These are phyloP conservation scores for Sebastolobus alascanus DNA, from an alignment of 2,797 vertebrate species.

Conservation along the genomic window DNA sequence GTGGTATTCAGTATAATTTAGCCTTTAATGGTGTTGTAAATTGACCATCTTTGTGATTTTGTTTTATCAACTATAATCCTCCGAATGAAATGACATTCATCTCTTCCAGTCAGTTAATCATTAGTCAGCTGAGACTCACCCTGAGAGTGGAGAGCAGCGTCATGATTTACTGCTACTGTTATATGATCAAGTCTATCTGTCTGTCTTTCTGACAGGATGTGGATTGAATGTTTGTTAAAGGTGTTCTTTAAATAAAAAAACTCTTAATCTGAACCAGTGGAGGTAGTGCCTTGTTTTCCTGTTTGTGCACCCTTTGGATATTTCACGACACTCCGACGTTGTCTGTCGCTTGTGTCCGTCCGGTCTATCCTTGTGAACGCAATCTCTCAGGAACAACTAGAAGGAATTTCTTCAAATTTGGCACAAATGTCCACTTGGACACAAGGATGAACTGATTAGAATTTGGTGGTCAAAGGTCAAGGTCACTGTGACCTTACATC, in stretches of 20 bases:
- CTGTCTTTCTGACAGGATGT: not conserved
- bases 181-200: not conserved
- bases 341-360: no score
- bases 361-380: no score
- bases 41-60: not conserved
- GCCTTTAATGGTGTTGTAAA: not conserved
- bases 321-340: not conserved
- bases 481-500: no score
- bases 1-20: not conserved
- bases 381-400: no score
- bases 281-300: not conserved
- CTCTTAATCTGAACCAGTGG: fast-evolving
- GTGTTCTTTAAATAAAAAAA: not conserved
- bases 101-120: not conserved
- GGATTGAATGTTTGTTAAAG: not conserved
- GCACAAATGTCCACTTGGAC: no score
- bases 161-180: not conserved
- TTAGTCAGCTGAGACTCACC: not conserved
- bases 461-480: no score
- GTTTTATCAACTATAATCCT: not conserved
- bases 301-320: not conserved
- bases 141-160: not conserved
- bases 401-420: no score
- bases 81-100: not conserved
- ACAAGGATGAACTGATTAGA: no score